phyloP scores from a whole-genome alignment of 1,140 invertebrate genomes.

The Sinonovacula constricta region DNA sequence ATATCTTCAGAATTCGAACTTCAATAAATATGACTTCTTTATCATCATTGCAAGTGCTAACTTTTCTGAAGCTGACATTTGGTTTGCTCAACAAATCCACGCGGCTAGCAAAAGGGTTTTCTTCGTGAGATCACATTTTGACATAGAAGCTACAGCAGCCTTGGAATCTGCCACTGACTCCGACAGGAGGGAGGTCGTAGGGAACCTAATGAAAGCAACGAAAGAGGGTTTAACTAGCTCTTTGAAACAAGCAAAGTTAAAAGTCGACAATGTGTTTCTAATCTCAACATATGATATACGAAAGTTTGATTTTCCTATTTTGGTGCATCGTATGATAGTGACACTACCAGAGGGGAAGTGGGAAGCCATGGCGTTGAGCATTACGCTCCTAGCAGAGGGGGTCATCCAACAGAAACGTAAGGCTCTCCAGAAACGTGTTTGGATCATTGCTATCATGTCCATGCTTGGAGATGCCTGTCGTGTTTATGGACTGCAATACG shows the following conservation, averaged over 20 bases:
- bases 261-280: conserved; percentile 35
- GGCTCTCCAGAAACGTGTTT: conserved; percentile 38
- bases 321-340: conserved; percentile 19
- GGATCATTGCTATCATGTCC: conserved; percentile 47
- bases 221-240: background rate
- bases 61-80: conserved; percentile 43
- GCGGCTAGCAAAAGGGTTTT: conserved; percentile 31
- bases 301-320: conserved; percentile 44
- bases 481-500: conserved; percentile 33
- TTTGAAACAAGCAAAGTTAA: conserved; percentile 32
- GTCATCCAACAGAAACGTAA: conserved; percentile 38
- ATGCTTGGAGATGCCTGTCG: conserved; percentile 20
- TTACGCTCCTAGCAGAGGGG: conserved; percentile 22
- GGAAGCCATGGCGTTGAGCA: conserved; percentile 38
- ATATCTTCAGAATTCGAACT: conserved; percentile 35
- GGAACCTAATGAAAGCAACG: conserved; percentile 22
- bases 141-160: conserved; percentile 16
- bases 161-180: conserved; percentile 10
- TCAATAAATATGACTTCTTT: conserved; percentile 43
- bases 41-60: conserved; percentile 16
- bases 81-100: conserved; percentile 38
- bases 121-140: conserved; percentile 37
- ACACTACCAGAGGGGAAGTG: conserved; percentile 35
- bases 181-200: conserved; percentile 27
- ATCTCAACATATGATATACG: conserved; percentile 38